Percentiles rank a stretch among this genome's conserved stretches.
phyloP scores from a whole-genome alignment of 2,797 vertebrate genomes.

The Numenius phaeopus region DNA sequence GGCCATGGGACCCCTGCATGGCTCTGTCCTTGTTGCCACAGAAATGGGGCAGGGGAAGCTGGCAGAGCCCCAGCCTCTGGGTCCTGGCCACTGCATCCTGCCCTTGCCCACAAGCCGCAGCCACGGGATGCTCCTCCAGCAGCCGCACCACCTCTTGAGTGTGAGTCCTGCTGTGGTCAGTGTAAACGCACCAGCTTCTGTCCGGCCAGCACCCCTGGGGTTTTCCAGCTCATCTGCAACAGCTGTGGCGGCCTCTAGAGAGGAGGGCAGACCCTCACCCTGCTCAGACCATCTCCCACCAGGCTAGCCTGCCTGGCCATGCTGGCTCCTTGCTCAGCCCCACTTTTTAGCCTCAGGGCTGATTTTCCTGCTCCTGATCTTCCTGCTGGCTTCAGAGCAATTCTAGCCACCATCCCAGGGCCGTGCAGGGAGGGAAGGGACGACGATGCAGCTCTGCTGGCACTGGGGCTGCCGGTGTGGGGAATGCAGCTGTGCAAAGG shows the following conservation, averaged over 20 bases:
- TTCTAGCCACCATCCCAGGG: neutral
- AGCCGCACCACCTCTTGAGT: accelerated
- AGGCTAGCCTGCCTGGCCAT: no score
- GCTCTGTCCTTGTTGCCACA: neutral
- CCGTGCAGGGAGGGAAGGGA: neutral
- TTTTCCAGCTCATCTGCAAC: neutral
- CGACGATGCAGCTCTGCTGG: accelerated
- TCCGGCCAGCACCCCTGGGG: neutral
- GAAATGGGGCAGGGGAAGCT: neutral
- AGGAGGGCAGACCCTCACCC: accelerated
- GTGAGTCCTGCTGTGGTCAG: neutral
- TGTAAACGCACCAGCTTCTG: neutral
- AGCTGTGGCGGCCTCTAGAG: neutral
- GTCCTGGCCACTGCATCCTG: neutral
- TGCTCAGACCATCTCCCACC: neutral
- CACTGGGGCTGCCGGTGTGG: accelerated
- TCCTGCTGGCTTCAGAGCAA: neutral
- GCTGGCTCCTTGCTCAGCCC: neutral
- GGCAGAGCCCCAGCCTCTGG: neutral
- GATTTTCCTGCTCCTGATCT: neutral
- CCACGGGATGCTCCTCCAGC: neutral
- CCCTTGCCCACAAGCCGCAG: neutral
- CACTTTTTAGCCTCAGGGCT: neutral
- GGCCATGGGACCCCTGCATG: neutral
- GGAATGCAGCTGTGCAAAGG: neutral